Evolutionary conservation across 2,888 invertebrate genomes (phyloP).

Genomic region (Caprella mutica): DNA sequence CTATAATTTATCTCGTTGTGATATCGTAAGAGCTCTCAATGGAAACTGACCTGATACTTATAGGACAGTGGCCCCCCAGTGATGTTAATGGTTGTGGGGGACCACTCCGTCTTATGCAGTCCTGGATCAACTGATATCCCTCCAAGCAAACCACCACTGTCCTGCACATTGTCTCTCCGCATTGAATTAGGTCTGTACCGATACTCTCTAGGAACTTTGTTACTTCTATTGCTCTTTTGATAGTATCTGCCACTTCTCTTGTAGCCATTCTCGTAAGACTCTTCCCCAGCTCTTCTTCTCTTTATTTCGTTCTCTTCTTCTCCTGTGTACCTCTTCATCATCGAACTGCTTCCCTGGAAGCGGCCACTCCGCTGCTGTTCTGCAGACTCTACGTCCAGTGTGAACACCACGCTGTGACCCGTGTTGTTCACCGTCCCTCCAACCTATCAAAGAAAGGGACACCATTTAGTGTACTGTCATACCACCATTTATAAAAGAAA

Average conservation of each 20-base stretch:
- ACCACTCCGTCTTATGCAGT: conserved; percentile 3
- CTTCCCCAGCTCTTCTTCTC: not conserved
- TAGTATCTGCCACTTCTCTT: no score
- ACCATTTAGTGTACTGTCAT: no score
- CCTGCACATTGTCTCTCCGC: no score
- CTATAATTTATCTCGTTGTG: not conserved
- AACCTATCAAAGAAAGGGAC: conserved; percentile 62
- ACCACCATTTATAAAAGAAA: no score
- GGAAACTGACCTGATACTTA: conserved; percentile 35
- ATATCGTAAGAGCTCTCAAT: not conserved
- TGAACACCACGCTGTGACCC: conserved; percentile 83
- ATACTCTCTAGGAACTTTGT: no score
- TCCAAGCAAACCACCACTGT: no score
- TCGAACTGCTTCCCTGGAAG: not conserved
- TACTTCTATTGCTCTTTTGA: no score
- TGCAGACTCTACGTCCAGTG: conserved; percentile 19
- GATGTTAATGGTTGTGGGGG: conserved; percentile 69
- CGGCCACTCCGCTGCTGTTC: not conserved
- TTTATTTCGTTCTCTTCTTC: not conserved
- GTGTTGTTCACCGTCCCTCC: conserved; percentile 82
- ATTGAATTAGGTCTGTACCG: no score
- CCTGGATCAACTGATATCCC: not conserved
- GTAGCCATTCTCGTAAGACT: no score
- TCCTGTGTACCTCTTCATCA: not conserved
- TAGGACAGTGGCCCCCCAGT: conserved; percentile 93